Conservation (phyloP, 2,888 invertebrate genomes). For the Papilio gigon region DNA sequence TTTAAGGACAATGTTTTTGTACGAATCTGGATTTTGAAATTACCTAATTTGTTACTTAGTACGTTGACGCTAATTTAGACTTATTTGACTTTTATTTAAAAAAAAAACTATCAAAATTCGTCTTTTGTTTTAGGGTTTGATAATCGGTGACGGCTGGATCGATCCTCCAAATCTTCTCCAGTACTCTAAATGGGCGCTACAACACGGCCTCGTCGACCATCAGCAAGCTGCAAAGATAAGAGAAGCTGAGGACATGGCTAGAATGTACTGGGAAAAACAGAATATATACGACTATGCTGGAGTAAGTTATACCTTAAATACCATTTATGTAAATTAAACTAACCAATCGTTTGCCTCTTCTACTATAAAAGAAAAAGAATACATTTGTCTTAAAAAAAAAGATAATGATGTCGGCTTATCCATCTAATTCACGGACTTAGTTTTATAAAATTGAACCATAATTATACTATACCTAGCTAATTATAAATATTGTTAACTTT, state of each 20-base stretch:
- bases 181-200: constrained; percentile 68
- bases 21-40: not conserved
- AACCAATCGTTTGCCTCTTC: too few relatives aligned
- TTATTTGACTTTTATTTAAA: not conserved
- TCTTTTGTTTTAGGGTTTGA: constrained; percentile 61
- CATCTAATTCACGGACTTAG: too few relatives aligned
- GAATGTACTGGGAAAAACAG: constrained; percentile 40
- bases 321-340: not conserved
- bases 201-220: constrained; percentile 72
- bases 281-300: constrained; percentile 26
- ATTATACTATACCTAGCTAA: too few relatives aligned
- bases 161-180: constrained; percentile 75
- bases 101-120: not conserved
- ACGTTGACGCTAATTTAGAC: too few relatives aligned
- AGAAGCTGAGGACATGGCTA: constrained; percentile 67
- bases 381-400: not conserved
- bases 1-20: not conserved
- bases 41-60: not conserved
- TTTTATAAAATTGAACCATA: too few relatives aligned
- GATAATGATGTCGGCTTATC: too few relatives aligned
- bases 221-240: constrained; percentile 48
- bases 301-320: constrained; percentile 1
- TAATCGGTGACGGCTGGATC: constrained; percentile 75
- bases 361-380: not conserved
- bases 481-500: not conserved